Evolutionary conservation across 2,113 vertebrate species (phyloP).

Genomic region (Balaeniceps rex): DNA sequence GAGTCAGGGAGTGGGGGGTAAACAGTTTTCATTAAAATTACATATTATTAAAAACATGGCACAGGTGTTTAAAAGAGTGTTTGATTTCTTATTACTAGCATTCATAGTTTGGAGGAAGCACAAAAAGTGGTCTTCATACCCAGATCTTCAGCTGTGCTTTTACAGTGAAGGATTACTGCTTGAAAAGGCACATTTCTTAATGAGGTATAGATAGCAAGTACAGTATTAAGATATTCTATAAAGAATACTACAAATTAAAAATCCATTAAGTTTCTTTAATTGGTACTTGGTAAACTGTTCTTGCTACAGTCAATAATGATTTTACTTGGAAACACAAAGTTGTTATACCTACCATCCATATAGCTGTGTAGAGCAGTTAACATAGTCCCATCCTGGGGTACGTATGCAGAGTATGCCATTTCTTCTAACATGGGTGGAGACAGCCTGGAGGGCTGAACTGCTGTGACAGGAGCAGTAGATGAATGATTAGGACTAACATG

Average conservation of each 20-base stretch:
- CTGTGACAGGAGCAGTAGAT: conserved; percentile 79
- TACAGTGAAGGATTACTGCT: neutral
- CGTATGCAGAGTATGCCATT: conserved; percentile 87
- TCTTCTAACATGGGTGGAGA: conserved; percentile 87
- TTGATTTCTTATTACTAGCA: neutral
- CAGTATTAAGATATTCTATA: neutral
- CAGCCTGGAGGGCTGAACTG: conserved; percentile 81
- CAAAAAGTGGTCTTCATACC: neutral
- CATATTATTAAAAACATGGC: neutral
- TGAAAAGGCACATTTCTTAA: neutral
- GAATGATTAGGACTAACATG: conserved; percentile 89
- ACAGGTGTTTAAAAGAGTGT: neutral
- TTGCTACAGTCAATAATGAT: neutral
- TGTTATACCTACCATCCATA: conserved; percentile 84
- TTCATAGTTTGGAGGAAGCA: neutral
- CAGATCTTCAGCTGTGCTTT: neutral
- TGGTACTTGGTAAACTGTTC: neutral
- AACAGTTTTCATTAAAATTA: neutral
- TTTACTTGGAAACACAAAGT: neutral
- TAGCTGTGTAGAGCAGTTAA: conserved; percentile 89
- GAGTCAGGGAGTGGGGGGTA: neutral
- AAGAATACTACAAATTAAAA: neutral
- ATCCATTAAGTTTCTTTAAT: neutral
- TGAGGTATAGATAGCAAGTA: neutral
- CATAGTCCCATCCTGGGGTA: conserved; percentile 87